Evolutionary conservation across 2,113 vertebrate genomes (phyloP).

Genomic region (Psilopsiagon aurifrons): DNA sequence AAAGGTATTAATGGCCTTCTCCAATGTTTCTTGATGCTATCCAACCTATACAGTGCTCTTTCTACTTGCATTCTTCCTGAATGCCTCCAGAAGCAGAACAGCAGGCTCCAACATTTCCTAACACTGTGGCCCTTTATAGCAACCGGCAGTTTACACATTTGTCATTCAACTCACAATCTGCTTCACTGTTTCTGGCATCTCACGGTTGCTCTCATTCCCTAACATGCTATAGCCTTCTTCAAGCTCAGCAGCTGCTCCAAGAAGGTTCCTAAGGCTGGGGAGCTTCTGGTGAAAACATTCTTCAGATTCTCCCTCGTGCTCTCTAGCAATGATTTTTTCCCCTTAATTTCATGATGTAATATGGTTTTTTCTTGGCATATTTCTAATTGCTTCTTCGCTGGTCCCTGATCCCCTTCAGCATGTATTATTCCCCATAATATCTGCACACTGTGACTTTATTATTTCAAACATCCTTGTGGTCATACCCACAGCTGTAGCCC

Average conservation of each 20-base stretch:
- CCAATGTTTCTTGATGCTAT: not conserved
- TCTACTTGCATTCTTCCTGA: not conserved
- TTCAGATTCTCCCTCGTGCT: not conserved
- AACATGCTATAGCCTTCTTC: slow-evolving; percentile 23
- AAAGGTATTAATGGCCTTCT: not conserved
- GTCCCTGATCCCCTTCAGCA: not conserved
- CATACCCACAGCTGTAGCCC: not conserved
- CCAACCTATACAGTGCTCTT: not conserved
- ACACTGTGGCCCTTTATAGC: slow-evolving; percentile 38
- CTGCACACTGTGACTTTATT: not conserved
- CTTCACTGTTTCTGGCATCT: slow-evolving; percentile 37
- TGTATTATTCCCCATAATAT: not conserved
- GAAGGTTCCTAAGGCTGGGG: not conserved
- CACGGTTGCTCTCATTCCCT: slow-evolving; percentile 1
- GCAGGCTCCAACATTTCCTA: slow-evolving; percentile 11
- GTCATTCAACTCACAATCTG: slow-evolving; percentile 56
- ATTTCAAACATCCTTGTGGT: not conserved
- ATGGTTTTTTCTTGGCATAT: not conserved
- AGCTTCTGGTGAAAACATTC: slow-evolving; percentile 14
- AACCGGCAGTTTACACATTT: slow-evolving; percentile 48
- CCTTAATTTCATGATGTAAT: not conserved
- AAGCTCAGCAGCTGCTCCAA: slow-evolving; percentile 47
- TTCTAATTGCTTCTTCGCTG: not conserved
- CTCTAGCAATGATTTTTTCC: not conserved
- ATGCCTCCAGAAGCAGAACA: slow-evolving; percentile 33